These are phyloP conservation scores for Darevskia mixta DNA, from an alignment of 2,797 vertebrate species.

Conservation along the genomic window DNA sequence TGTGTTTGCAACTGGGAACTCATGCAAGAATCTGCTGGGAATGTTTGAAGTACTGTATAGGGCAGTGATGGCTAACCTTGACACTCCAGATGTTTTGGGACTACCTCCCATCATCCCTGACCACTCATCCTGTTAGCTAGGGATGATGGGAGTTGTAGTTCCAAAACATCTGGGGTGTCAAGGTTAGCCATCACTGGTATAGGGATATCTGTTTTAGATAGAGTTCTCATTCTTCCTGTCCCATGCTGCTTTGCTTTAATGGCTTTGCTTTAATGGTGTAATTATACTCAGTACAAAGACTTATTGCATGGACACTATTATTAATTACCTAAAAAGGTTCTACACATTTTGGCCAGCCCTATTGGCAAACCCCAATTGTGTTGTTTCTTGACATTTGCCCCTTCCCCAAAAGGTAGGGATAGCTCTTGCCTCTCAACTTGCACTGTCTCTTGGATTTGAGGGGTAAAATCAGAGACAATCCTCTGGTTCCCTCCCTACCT, in stretches of 20 bases:
- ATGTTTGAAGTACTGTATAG: neutral
- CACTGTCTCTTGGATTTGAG: too few species aligned
- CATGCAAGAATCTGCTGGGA: neutral
- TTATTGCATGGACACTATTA: slow-evolving; percentile 63
- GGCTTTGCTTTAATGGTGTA: neutral
- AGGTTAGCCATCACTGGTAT: too few species aligned
- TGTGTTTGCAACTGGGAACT: neutral
- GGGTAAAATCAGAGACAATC: neutral
- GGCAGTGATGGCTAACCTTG: too few species aligned
- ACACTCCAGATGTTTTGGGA: too few species aligned
- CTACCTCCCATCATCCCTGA: too few species aligned
- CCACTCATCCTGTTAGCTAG: too few species aligned
- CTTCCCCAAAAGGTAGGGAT: neutral
- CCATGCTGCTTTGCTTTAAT: neutral
- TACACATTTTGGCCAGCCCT: neutral
- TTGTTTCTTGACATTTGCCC: neutral
- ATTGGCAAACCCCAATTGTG: neutral
- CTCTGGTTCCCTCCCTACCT: neutral
- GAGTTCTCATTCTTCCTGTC: neutral
- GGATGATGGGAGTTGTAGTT: too few species aligned
- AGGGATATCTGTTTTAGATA: neutral
- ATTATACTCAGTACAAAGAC: neutral
- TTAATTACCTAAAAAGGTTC: slow-evolving; percentile 48
- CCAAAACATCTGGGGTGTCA: too few species aligned
- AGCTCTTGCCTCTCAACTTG: too few species aligned